Conservation (phyloP, 2,888 invertebrate species). For the Drosophila paramelanica region DNA sequence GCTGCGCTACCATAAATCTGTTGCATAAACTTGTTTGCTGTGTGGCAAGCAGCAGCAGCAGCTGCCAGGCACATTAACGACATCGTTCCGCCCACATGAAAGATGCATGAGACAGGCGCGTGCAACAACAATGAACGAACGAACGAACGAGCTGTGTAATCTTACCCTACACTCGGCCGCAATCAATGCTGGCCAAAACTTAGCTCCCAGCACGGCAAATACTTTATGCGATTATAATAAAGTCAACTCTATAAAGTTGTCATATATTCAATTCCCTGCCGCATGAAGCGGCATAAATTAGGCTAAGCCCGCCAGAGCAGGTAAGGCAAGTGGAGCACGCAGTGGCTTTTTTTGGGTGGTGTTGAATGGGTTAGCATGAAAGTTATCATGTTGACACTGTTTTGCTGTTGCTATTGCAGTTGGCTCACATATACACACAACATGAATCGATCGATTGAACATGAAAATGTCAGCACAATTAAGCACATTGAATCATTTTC, state of each 20-base stretch:
- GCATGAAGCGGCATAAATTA: slow-evolving; percentile 73
- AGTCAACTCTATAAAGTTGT: slow-evolving; percentile 78
- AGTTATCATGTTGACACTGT: slow-evolving; percentile 3
- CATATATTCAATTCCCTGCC: slow-evolving; percentile 75
- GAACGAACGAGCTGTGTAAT: not conserved
- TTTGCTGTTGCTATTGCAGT: slow-evolving; percentile 6
- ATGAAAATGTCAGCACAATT: slow-evolving; percentile 79
- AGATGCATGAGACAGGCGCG: slow-evolving; percentile 68
- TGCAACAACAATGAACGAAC: slow-evolving; percentile 45
- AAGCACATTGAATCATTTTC: slow-evolving; percentile 69
- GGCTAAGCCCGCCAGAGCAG: slow-evolving; percentile 48
- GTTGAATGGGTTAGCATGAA: not conserved
- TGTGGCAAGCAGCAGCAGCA: slow-evolving; percentile 23
- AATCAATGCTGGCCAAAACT: slow-evolving; percentile 15
- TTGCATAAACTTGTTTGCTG: slow-evolving; percentile 66
- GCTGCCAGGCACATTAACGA: slow-evolving; percentile 66
- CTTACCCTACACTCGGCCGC: slow-evolving; percentile 10
- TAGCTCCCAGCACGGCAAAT: slow-evolving; percentile 62
- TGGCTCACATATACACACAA: not conserved
- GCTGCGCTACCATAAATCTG: slow-evolving; percentile 70
- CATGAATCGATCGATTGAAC: slow-evolving; percentile 60
- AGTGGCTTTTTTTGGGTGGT: not conserved
- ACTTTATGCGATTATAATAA: slow-evolving; percentile 81
- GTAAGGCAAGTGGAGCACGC: slow-evolving; percentile 2
- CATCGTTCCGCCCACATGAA: slow-evolving; percentile 54